Base-by-base conservation (phyloP, 2,797 vertebrate genomes). In the Poecile montanus region DNA sequence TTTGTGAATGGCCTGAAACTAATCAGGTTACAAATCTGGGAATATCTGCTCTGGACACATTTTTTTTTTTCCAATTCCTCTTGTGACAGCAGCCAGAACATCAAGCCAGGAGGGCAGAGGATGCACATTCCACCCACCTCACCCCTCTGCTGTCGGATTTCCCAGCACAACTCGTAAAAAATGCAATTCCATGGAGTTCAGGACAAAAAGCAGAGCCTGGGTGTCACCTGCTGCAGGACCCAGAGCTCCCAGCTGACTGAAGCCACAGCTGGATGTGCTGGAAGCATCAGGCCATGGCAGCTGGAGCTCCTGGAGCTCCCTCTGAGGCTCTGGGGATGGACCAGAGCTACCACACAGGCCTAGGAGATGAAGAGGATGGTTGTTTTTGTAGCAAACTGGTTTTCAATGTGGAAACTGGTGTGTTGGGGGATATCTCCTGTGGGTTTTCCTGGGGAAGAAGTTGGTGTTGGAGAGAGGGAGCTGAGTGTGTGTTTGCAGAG, bases 381-480 rank as follows among this genome's bases (percentile, higher is more conserved):
- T 10, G 2, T 19, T 30, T 70, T 40, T 72, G 32, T 36, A 62
- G 7, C 13, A 68, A 57, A 44, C 13, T 38, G 30, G 4, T 3
- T 77, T 60, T 62, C 60, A 16, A 0, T 23, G 38, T 78, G 44
- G 60, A 47, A 68, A 22, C 7, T 26, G 47, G 6, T 3, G 10
- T 22, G 8, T 0, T 13, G 11, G 9, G 12, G 22, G 16, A 13
- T 50, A 20, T 18, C 0, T 1, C 13, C 26, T 2, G 0, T 38
- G 61, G 48, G 30, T 58, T 34, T 65, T 45, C 44, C 48, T 36
- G 32, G 53, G 68, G 53, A 58, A 48, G 44, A 62, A 29, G n/a
- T 16, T 78, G 27, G 5, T n/a, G 12, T 10, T 11, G 26, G 44
- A 47, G 22, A 44, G 48, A 75, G 47, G 51, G n/a, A 51, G 44